Evolutionary conservation across 2,113 vertebrate species (phyloP), one percentile per base, ranked within the genome.

Genomic region (Bos javanicus): DNA sequence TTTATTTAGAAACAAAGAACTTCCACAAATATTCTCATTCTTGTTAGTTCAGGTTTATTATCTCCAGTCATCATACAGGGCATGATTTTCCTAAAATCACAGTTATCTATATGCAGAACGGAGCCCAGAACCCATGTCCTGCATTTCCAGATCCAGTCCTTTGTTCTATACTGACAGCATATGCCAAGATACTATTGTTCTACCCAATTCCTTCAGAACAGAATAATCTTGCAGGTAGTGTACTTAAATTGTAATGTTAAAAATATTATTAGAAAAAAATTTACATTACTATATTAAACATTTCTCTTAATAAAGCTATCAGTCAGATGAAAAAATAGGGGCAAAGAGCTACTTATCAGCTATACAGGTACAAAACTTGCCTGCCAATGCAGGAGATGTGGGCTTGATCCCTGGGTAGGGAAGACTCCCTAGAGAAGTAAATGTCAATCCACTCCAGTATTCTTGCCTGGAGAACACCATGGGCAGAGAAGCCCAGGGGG

Each of bases 301-400:
- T 26, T 82, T 97, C 17, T 16, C 48, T 96, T 60, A 95, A 87
- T 83, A 94, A 89, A 96, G 82, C 19, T 28, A 78, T 67, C 39
- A 88, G 12, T 74, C 56, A 46, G 28, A 87, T 81, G 67, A 54
- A 94, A 71, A 76, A 23, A 87, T 87, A 36, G 4, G 64, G 67
- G 46, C 67, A 56, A 90, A 93, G 43, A 83, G 11, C 16, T 87
- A 76, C 82, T 74, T 92, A n/a, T 62, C 36, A 46, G 2, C 16
- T 89, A 11, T 50, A 28, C 21, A 74, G 71, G 21, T 26, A 25
- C 43, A 76, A 43, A 43, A 76, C 5, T 14, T 76, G 36, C 71
- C 71, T 76, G 71, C 11, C 36, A 43, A 2, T 74, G 2, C 11
- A 74, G 23, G 11, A 76, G 36, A 43, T 76, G 71, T 14, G 23